Conservation (phyloP, 2,113 vertebrate genomes). For the Myiozetetes cayanensis region DNA sequence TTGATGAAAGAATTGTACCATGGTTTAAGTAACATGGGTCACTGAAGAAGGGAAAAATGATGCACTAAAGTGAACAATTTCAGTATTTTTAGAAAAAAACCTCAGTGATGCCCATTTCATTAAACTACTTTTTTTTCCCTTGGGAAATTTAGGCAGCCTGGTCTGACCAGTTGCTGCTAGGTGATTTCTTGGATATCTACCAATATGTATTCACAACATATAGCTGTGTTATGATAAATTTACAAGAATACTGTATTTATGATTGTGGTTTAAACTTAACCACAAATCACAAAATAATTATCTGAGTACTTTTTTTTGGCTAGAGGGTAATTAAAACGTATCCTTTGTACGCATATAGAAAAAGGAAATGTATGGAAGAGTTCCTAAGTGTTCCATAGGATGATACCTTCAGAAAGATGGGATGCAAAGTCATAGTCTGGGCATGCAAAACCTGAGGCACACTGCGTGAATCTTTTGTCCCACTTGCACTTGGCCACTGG, state of each 20-base stretch:
- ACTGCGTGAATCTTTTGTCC: not conserved
- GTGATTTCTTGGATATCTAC: not conserved
- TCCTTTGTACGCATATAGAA: not conserved
- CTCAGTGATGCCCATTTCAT: not conserved
- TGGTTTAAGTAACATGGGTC: not conserved
- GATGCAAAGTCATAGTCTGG: not conserved
- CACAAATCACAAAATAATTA: not conserved
- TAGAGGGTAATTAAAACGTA: not conserved
- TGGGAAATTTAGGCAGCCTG: not conserved
- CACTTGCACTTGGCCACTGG: not conserved
- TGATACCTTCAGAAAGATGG: not conserved
- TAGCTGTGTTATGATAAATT: not conserved
- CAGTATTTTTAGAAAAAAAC: not conserved
- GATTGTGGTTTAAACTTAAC: not conserved
- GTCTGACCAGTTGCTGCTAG: not conserved
- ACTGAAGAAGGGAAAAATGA: not conserved
- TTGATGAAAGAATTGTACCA: not conserved
- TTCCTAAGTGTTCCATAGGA: not conserved
- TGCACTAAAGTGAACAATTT: not conserved
- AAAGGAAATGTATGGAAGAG: not conserved
- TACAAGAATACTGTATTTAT: not conserved
- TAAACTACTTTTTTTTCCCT: not conserved
- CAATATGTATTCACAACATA: not conserved
- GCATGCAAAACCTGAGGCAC: not conserved
- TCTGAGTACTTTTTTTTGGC: not conserved